Conservation (phyloP, 2,113 vertebrate species). For the Astatoreochromis straeleni region DNA sequence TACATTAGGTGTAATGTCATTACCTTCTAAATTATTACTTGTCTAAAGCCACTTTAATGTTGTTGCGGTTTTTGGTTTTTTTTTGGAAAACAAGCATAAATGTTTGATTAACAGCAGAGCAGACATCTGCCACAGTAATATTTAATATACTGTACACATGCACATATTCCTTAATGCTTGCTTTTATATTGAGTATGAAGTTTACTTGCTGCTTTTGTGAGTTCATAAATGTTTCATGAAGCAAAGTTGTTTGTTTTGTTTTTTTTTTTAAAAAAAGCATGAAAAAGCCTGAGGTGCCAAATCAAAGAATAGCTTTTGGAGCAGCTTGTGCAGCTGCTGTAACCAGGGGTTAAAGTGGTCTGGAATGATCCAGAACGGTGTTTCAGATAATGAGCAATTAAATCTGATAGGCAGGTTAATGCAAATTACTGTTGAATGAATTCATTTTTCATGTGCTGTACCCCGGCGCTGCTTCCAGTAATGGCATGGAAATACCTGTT, state of each 20-base stretch:
- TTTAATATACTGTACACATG: neutral
- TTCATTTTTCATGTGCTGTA: neutral
- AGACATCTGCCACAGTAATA: neutral
- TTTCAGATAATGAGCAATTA: neutral
- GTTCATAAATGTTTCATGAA: neutral
- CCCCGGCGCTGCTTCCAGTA: neutral
- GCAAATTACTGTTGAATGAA: neutral
- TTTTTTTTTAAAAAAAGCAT: fast-evolving
- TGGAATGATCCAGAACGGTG: neutral
- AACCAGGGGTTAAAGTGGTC: neutral
- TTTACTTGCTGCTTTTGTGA: neutral
- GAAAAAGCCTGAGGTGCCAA: neutral
- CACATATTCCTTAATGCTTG: neutral
- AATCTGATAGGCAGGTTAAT: neutral
- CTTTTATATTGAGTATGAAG: neutral
- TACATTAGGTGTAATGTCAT: neutral
- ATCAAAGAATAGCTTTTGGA: neutral
- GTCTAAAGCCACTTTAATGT: neutral
- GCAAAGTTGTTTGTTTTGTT: neutral
- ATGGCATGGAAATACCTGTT: neutral
- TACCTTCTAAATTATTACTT: neutral
- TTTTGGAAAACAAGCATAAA: neutral
- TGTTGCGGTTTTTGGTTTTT: fast-evolving
- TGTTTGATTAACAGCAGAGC: neutral
- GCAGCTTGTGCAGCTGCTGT: neutral